Conservation (phyloP, 2,113 vertebrate genomes). For the Cinclus cinclus region DNA sequence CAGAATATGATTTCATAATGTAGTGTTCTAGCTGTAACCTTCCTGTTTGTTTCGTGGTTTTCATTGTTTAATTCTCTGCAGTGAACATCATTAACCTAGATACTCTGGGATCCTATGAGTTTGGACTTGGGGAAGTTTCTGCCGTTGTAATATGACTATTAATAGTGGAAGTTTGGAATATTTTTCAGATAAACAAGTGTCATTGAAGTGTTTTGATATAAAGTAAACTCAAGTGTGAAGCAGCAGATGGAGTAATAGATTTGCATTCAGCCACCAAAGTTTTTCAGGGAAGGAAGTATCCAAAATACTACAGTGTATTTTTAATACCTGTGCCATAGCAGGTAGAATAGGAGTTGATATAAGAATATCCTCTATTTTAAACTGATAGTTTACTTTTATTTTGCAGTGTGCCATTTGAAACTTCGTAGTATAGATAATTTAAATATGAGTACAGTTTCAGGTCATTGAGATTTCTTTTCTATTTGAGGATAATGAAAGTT, state of each 20-base stretch:
- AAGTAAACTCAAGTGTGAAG: not conserved
- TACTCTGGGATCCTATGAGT: not conserved
- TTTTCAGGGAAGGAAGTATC: not conserved
- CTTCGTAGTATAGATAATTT: not conserved
- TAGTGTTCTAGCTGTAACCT: not conserved
- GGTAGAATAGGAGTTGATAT: not conserved
- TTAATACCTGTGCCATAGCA: not conserved
- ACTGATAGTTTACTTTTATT: not conserved
- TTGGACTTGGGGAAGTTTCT: not conserved
- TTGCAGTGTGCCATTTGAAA: not conserved
- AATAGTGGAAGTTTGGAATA: not conserved
- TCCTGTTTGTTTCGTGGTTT: not conserved
- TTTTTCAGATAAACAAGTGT: not conserved
- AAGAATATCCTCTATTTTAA: not conserved
- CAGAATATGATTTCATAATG: conserved; percentile 1
- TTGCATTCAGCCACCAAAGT: not conserved
- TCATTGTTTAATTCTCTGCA: not conserved
- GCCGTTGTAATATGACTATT: not conserved
- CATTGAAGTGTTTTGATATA: not conserved
- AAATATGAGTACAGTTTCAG: not conserved
- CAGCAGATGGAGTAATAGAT: not conserved
- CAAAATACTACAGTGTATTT: not conserved
- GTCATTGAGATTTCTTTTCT: not conserved
- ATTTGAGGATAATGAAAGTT: not conserved
- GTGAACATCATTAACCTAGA: not conserved